Base-by-base conservation (phyloP, 2,797 vertebrate genomes). In the Pyrocephalus nanus region DNA sequence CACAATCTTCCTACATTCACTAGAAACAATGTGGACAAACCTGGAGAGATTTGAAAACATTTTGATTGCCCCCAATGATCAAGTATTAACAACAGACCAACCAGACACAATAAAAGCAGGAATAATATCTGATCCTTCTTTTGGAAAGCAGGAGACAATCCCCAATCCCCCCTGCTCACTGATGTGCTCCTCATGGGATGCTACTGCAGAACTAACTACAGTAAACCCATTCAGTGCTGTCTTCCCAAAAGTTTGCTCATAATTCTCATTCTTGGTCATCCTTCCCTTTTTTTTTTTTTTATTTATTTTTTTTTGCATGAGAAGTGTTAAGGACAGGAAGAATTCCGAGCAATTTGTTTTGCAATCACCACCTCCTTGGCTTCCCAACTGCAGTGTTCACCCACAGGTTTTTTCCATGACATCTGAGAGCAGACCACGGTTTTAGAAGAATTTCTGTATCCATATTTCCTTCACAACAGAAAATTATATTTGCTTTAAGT, bases 21-120 rank as follows among this genome's bases (percentile, higher is more conserved):
- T 1, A 27, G 16, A 50, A 88, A 48, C 11, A 42, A 48, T 0
- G 0, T 1, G 18, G 43, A 15, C 50, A 73, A 65, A 75, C 17
- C 43, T 5, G 1, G 34, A 81, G 23, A 85, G 22, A 40, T 36
- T 1, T 66, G 45, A 45, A 72, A 43, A 38, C 11, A 34, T 22
- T 81, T 12, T 25, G 6, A 47, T 6, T 19, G 29, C 32, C 71
- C 45, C 26, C 38, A n/a, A 6, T 8, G 23, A 27, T 42, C 40
- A 32, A 25, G 9, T 8, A 38, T 55, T 61, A 45, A 40, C 32
- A 61, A 61, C 36, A 26, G 42, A 38, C 27, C 61, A 38, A 20
- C 38, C 15, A 43, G n/a, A 30, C 32, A 38, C 32, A 18, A 26
- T 1, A n/a, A 81, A 66, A 79, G 13, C 38, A 53, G 30, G 17